phyloP scores from a whole-genome alignment of 2,797 vertebrate species.

The Typhlichthys eigenmanni region DNA sequence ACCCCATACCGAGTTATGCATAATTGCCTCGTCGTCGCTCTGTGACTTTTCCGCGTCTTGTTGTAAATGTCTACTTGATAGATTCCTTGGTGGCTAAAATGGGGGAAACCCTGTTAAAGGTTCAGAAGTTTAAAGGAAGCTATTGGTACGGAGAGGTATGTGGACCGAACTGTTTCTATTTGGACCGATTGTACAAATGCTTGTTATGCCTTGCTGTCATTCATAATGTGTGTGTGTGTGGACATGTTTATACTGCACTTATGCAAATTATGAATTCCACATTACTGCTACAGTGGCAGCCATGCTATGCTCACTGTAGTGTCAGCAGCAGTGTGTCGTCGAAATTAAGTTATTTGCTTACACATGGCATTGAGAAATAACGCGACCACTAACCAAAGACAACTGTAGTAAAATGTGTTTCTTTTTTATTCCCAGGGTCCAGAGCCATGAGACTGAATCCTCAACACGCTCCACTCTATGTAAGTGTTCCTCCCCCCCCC shows the following conservation, averaged over 20 bases:
- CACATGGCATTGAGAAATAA: too few species aligned
- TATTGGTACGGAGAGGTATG: not conserved
- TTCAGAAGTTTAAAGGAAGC: too few species aligned
- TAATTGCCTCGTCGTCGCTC: not conserved
- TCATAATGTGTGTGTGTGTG: too few species aligned
- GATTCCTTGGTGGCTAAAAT: not conserved
- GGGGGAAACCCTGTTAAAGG: not conserved
- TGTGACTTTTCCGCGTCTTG: not conserved
- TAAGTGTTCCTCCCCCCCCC: constrained; percentile 75
- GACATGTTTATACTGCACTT: too few species aligned
- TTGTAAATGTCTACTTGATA: not conserved
- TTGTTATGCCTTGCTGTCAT: not conserved
- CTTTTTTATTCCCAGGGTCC: constrained; percentile 69
- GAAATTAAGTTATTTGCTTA: too few species aligned
- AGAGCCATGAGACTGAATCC: constrained; percentile 94
- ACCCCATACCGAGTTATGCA: not conserved
- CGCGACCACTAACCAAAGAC: too few species aligned
- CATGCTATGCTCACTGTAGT: too few species aligned
- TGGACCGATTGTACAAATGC: not conserved
- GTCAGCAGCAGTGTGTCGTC: too few species aligned
- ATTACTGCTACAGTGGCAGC: too few species aligned
- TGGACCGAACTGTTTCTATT: not conserved
- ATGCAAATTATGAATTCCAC: too few species aligned
- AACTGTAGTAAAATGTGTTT: constrained; percentile 10
- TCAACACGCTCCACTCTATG: constrained; percentile 90